Base-by-base conservation (phyloP, 2,797 vertebrate species). In the Pseudocheirus occidentalis region DNA sequence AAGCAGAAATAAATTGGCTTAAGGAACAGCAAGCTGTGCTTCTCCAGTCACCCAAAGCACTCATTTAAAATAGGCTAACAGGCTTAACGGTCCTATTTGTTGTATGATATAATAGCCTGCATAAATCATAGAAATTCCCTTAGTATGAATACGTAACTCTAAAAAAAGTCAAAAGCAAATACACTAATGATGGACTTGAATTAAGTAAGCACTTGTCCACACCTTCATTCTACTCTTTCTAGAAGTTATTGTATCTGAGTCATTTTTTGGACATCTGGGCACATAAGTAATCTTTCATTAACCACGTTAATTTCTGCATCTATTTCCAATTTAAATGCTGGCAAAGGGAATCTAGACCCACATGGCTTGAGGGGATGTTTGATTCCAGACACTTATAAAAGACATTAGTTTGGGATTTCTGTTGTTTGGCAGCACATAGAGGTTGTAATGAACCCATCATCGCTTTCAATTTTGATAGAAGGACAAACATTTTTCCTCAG, bases 301-400 rank as follows among this genome's bases (percentile, higher is more conserved):
- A 89, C 59, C 66, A 27, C 73, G 73, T 87, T 95, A 90, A 95
- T 96, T 93, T 56, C 94, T 73, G 94, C 56, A 81, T 93, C 89
- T 95, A 92, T 87, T 87, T 87, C 21, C 21, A 87, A 87, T 87
- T 87, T 87, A 50, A 50, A 87, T 50, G 73, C 73, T 87, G 73
- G 73, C 73, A 46, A 50, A 87, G 46, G 40, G 73, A 94, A 95
- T 89, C 96, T 62, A 54, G 92, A 96, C 90, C 14, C 91, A n/a
- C 66, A 92, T 95, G 34, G 59, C 95, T 95, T 94, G 62, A 91
- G 92, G 73, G 89, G 9, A 34, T 94, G n/a, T 91, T 93, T 97
- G 91, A 53, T 56, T 58, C 92, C 91, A 91, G n/a, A 27, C 81
- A 92, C n/a, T 58, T 56, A 55, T 50, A 91, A 0, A 73, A 96